Conservation (phyloP, 1,140 invertebrate genomes). For the Drosophila miranda region DNA sequence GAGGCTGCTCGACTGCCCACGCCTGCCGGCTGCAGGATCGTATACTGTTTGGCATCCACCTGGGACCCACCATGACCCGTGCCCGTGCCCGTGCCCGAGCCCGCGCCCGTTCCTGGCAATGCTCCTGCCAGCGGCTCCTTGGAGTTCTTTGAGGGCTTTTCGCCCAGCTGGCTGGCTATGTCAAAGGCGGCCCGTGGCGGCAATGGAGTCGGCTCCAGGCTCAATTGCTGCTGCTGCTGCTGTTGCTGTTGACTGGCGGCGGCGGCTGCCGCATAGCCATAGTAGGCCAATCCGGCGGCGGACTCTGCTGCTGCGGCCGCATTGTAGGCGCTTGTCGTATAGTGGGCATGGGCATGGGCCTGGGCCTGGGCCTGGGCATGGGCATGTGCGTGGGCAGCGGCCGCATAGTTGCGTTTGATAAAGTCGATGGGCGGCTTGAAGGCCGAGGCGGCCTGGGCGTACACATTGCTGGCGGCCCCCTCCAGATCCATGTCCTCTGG, state of each 20-base stretch:
- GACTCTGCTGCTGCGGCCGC: slow-evolving; percentile 49
- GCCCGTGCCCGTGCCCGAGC: slow-evolving; percentile 12
- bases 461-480: slow-evolving; percentile 70
- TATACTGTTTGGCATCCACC: slow-evolving; percentile 88
- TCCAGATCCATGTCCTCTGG: slow-evolving; percentile 6
- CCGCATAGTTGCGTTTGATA: slow-evolving; percentile 83
- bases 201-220: slow-evolving; percentile 3
- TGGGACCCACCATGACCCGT: background rate
- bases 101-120: slow-evolving; percentile 9
- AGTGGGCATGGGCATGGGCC: slow-evolving; percentile 56
- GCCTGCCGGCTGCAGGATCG: slow-evolving; percentile 91
- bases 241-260: slow-evolving; percentile 55
- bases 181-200: slow-evolving; percentile 42
- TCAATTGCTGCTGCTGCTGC: slow-evolving; percentile 28
- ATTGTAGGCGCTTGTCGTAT: slow-evolving; percentile 53
- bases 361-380: slow-evolving; percentile 58
- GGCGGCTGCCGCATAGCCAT: slow-evolving; percentile 64
- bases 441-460: slow-evolving; percentile 88
- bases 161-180: slow-evolving; percentile 49
- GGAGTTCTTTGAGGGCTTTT: slow-evolving; percentile 27
- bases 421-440: slow-evolving; percentile 87
- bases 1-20: slow-evolving; percentile 89
- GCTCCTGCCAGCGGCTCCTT: slow-evolving; percentile 14
- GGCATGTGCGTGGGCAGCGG: slow-evolving; percentile 63
- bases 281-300: slow-evolving; percentile 58